Conservation (phyloP, 1,140 invertebrate species). For the Temnothorax curvispinosus region DNA sequence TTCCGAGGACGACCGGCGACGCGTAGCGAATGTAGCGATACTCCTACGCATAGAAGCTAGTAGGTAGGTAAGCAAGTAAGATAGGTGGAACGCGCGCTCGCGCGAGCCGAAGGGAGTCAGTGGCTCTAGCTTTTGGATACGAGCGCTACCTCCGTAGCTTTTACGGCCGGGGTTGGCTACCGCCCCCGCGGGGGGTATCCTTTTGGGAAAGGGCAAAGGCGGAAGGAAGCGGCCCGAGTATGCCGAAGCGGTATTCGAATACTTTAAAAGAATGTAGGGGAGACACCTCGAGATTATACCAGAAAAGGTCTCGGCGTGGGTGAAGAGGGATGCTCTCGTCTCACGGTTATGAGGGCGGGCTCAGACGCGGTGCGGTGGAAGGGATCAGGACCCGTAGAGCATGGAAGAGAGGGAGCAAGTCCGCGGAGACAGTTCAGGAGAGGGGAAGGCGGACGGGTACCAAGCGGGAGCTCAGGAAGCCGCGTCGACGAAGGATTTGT, state of each 20-base stretch:
- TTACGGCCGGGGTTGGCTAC: constrained; percentile 73
- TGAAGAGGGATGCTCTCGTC: constrained; percentile 79
- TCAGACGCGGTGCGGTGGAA: constrained; percentile 62
- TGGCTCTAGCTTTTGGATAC: constrained; percentile 54
- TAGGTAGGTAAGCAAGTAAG: background rate
- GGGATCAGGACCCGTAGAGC: constrained; percentile 46
- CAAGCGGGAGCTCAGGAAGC: constrained; percentile 83
- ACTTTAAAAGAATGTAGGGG: constrained; percentile 27
- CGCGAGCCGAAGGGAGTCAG: constrained; percentile 14
- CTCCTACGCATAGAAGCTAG: background rate
- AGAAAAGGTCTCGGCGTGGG: constrained; percentile 68
- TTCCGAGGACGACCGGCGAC: background rate
- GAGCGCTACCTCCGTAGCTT: constrained; percentile 69
- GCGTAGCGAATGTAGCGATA: background rate
- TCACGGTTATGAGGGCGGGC: constrained; percentile 79
- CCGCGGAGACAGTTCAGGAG: constrained; percentile 62
- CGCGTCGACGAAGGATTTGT: constrained; percentile 83
- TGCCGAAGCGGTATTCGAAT: constrained; percentile 45
- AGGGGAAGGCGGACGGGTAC: constrained; percentile 59
- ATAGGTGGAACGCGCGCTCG: background rate
- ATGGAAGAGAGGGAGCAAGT: constrained; percentile 60
- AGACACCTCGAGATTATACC: constrained; percentile 57
- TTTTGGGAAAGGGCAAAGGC: constrained; percentile 51
- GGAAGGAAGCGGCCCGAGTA: constrained; percentile 49
- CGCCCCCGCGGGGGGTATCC: constrained; percentile 79